A percentile compares a stretch with the other conserved stretches of the same genome.
Evolutionary conservation across 2,888 invertebrate genomes (phyloP).

Genomic region (Stenchaetothrips biformis): DNA sequence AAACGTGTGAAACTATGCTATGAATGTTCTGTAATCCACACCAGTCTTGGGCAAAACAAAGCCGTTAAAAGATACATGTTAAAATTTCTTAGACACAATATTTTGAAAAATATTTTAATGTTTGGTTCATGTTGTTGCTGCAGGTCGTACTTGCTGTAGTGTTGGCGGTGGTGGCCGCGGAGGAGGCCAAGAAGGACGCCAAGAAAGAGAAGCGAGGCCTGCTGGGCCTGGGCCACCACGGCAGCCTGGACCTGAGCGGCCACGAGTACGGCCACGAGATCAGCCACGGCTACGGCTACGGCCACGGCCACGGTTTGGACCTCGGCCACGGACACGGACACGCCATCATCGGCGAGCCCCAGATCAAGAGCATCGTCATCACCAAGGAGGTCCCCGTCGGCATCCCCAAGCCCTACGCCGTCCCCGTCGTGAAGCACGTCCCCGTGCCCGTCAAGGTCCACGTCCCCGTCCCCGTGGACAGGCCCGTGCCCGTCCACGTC

Average conservation of each 20-base stretch:
- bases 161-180: slow-evolving; percentile 35
- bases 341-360: slow-evolving; percentile 29
- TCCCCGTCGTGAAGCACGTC: slow-evolving; percentile 46
- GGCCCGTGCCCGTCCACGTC: slow-evolving; percentile 55
- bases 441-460: slow-evolving; percentile 63
- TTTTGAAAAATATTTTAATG: no score
- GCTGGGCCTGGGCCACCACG: slow-evolving; percentile 33
- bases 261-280: background rate
- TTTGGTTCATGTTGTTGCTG: background rate
- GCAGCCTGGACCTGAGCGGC: slow-evolving; percentile 15
- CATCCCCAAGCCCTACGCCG: slow-evolving; percentile 55
- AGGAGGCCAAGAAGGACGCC: slow-evolving; percentile 46
- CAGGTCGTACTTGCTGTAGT: slow-evolving; percentile 1
- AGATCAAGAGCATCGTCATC: slow-evolving; percentile 65
- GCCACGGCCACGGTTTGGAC: slow-evolving; percentile 41
- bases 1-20: no score
- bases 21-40: no score
- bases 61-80: no score
- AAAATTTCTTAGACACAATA: no score
- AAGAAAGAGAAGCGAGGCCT: slow-evolving; percentile 57
- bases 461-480: slow-evolving; percentile 48
- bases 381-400: slow-evolving; percentile 69
- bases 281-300: slow-evolving; percentile 41
- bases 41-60: no score
- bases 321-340: slow-evolving; percentile 50